Conservation (phyloP, 2,797 vertebrate species). For the Apogon hyalosoma region DNA sequence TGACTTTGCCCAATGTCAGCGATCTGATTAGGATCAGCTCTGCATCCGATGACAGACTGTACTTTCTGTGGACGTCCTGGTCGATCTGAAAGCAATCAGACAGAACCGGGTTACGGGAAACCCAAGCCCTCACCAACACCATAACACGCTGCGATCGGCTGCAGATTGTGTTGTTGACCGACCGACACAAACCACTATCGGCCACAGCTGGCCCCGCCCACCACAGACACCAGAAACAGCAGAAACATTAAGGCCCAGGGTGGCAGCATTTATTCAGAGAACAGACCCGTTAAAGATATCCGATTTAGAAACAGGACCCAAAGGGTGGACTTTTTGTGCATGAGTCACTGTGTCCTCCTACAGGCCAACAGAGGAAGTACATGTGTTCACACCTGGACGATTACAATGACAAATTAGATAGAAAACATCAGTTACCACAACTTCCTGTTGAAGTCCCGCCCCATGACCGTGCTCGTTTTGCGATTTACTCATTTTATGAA, state of each 20-base stretch:
- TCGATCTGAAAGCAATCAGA: slow-evolving; percentile 82
- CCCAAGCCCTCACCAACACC: slow-evolving; percentile 10
- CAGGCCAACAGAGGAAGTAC: too few relatives aligned
- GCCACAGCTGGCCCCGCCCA: not conserved
- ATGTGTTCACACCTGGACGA: too few relatives aligned
- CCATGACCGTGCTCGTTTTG: too few relatives aligned
- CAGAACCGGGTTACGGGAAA: slow-evolving; percentile 35
- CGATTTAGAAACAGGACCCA: too few relatives aligned
- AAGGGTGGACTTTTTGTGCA: too few relatives aligned
- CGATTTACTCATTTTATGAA: too few relatives aligned
- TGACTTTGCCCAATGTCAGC: slow-evolving; percentile 88
- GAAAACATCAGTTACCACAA: too few relatives aligned
- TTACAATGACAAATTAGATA: too few relatives aligned
- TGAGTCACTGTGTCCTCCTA: not conserved
- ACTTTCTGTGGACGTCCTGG: slow-evolving; percentile 84
- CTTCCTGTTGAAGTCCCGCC: too few relatives aligned
- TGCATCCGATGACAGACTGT: slow-evolving; percentile 85
- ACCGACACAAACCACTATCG: slow-evolving; percentile 10
- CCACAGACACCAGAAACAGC: not conserved
- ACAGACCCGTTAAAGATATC: too few relatives aligned
- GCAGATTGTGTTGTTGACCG: slow-evolving; percentile 22
- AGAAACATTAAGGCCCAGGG: not conserved
- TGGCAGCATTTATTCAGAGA: too few relatives aligned
- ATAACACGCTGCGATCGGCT: slow-evolving; percentile 3
- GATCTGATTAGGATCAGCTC: slow-evolving; percentile 85